These are phyloP conservation scores for Echinarachnius parma DNA, from an alignment of 53 echinoderm and acorn worm species.

Conservation along the genomic window DNA sequence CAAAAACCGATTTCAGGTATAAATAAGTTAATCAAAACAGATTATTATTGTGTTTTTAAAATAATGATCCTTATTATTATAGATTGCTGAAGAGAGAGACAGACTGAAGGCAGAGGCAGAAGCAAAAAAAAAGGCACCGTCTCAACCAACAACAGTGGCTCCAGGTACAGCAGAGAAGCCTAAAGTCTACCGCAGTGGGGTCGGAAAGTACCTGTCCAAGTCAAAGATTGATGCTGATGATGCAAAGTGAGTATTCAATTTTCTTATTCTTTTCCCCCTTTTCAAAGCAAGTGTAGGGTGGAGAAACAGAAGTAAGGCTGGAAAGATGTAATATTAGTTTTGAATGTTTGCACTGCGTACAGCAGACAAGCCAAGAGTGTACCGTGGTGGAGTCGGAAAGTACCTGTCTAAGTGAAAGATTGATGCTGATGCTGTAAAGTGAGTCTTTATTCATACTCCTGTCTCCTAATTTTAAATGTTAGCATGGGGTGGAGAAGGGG, in stretches of 20 bases:
- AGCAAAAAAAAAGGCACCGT: constrained; percentile 44
- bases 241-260: constrained; percentile 36
- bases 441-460: too few species aligned
- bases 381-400: too few species aligned
- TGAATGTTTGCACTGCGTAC: too few species aligned
- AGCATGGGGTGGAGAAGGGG: too few species aligned
- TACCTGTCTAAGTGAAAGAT: too few species aligned
- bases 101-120: constrained; percentile 59
- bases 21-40: background rate
- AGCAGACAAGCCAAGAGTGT: too few species aligned
- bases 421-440: too few species aligned
- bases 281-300: too few species aligned
- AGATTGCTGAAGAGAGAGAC: constrained; percentile 65
- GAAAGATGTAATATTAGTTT: too few species aligned
- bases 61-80: background rate
- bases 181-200: constrained; percentile 71
- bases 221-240: constrained; percentile 21
- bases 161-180: constrained; percentile 76
- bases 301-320: too few species aligned
- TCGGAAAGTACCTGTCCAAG: constrained; percentile 89
- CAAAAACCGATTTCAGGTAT: background rate
- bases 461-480: too few species aligned
- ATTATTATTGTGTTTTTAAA: background rate
- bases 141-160: constrained; percentile 36
- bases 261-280: too few species aligned